Evolutionary conservation across 2,888 invertebrate genomes (phyloP), one percentile per base, ranked within the genome.

Genomic region (Julus scanicus): DNA sequence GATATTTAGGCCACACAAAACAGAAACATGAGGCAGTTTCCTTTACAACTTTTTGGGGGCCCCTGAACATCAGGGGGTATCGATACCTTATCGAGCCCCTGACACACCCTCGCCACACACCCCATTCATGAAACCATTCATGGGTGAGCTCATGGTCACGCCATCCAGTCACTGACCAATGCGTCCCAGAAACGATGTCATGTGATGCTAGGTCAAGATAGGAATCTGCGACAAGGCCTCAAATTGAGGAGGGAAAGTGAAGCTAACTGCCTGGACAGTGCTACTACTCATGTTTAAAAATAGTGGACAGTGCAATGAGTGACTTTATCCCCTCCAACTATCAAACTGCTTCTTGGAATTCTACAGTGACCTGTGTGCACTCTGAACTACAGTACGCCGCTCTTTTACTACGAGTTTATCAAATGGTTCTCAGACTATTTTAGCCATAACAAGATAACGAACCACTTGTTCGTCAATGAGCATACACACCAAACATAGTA

Each of bases 51-150:
- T 80, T 80, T 13, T 29, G 37, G 80, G 20, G 71, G 9, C 29
- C 71, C 71, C 71, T 71, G 20, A 29, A 29, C 20, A 15, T n/a
- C 57, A 57, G 57, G n/a, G 57, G 57, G 57, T 15, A n/a, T n/a
- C 57, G 57, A 6, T 29, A 29, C 80, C 37, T 37, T 15, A n/a
- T n/a, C 57, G 57, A 6, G 80, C 80, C 80, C 37, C 80, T 80
- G 80, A 80, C 80, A 80, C 80, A 80, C 80, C 80, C n/a, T 71
- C 71, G 71, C n/a, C 71, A 71, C 71, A 71, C 71, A 71, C 71
- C 80, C 80, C 80, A 37, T 80, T 29, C 80, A 29, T 11, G 80
- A 37, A 37, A 3, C 37, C 37, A 80, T 80, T 80, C 37, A 80
- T 80, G 20, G 37, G 63, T 53, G 13, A 37, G 37, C 37, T 8